Percentiles rank a stretch among this genome's conserved stretches.
Conservation (phyloP, 2,888 invertebrate species). For the Toxonevra muliebris region DNA sequence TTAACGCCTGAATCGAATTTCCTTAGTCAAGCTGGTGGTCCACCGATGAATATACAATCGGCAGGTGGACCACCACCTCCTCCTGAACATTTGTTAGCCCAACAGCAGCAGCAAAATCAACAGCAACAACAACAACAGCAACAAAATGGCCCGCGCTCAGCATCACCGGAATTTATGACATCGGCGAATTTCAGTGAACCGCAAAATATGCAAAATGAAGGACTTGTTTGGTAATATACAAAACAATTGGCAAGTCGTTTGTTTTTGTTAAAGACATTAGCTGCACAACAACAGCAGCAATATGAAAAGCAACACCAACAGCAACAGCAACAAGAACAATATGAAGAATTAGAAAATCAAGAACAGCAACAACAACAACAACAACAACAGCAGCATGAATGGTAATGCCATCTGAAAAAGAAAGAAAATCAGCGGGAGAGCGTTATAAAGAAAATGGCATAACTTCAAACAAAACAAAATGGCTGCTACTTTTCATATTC, state of each 20-base stretch:
- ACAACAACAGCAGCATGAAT: constrained; percentile 24
- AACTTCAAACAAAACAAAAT: constrained; percentile 32
- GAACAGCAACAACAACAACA: constrained; percentile 27
- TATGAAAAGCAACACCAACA: constrained; percentile 43
- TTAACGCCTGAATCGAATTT: constrained; percentile 72
- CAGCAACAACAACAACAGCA: constrained; percentile 53
- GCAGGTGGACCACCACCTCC: constrained; percentile 69
- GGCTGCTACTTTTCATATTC: too few species aligned
- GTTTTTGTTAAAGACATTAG: constrained; percentile 57
- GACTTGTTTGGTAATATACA: constrained; percentile 75
- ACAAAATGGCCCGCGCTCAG: constrained; percentile 73
- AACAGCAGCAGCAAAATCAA: constrained; percentile 50
- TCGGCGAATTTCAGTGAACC: constrained; percentile 73
- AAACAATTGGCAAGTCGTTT: constrained; percentile 64
- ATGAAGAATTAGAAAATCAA: constrained; percentile 35
- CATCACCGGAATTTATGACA: constrained; percentile 79
- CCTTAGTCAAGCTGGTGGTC: constrained; percentile 66
- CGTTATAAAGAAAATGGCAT: constrained; percentile 18
- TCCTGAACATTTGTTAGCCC: constrained; percentile 70
- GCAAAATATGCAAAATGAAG: constrained; percentile 77
- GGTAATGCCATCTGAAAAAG: constrained; percentile 2
- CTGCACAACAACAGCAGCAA: constrained; percentile 51
- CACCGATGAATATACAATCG: constrained; percentile 62
- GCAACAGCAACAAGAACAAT: constrained; percentile 41
- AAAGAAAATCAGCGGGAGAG: constrained; percentile 31